Conservation (phyloP, 2,888 invertebrate species). For the Mythimna impura region DNA sequence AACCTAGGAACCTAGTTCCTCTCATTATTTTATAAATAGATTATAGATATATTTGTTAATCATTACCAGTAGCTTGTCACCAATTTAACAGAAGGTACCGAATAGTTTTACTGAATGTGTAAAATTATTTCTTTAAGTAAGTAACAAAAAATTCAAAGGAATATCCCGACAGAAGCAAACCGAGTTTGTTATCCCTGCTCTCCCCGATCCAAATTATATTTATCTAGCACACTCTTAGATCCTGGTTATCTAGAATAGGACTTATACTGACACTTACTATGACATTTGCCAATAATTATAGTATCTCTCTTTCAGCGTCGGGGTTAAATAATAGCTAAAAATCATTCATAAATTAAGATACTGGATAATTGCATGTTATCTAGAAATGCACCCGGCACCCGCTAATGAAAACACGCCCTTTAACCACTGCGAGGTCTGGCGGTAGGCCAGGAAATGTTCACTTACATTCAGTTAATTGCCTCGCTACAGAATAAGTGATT, state of each 20-base stretch:
- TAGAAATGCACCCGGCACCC: slow-evolving; percentile 27
- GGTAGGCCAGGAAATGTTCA: slow-evolving; percentile 47
- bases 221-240: background rate
- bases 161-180: background rate
- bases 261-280: background rate
- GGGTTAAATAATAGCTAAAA: background rate
- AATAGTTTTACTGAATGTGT: background rate
- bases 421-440: slow-evolving; percentile 39
- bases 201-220: background rate
- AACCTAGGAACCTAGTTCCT: too few relatives aligned
- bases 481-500: slow-evolving; percentile 29
- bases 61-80: too few relatives aligned
- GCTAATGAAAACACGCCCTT: slow-evolving; percentile 45
- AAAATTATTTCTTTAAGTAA: background rate
- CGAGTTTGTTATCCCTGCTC: background rate
- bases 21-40: too few relatives aligned
- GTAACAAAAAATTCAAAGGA: background rate
- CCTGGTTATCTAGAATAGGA: background rate
- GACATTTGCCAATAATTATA: background rate
- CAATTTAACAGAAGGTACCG: background rate
- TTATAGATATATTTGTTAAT: too few relatives aligned
- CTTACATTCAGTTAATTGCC: slow-evolving; percentile 45
- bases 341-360: background rate
- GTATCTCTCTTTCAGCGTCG: background rate
- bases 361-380: slow-evolving; percentile 3